Conservation (phyloP, 1,140 invertebrate species). For the Caerostris extrusa region DNA sequence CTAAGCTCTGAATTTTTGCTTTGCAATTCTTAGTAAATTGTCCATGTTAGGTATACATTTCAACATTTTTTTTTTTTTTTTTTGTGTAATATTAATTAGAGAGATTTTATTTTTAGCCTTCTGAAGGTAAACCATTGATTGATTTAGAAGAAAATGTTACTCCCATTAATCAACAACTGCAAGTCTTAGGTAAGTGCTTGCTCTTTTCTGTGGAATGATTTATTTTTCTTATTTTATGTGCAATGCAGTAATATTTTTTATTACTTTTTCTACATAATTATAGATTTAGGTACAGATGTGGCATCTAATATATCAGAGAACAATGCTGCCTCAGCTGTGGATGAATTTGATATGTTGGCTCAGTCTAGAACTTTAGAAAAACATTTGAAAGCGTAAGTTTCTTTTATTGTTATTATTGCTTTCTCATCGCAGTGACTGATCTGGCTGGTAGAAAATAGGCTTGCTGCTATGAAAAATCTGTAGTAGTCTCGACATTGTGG, state of each 20-base stretch:
- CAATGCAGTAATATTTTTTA: background rate
- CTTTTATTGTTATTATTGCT: background rate
- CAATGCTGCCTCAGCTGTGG: background rate
- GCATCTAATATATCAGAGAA: background rate
- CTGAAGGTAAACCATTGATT: constrained; percentile 66
- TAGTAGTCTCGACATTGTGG: too few relatives aligned
- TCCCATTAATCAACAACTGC: constrained; percentile 48
- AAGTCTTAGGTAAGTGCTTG: constrained; percentile 43
- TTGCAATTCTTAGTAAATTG: too few relatives aligned
- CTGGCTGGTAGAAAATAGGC: too few relatives aligned
- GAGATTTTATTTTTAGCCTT: constrained; percentile 6
- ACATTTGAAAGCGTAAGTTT: constrained; percentile 9
- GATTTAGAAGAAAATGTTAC: constrained; percentile 63
- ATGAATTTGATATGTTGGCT: constrained; percentile 76
- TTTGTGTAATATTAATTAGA: background rate
- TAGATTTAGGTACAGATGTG: constrained; percentile 34
- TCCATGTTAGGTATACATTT: too few relatives aligned
- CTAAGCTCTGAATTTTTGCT: too few relatives aligned
- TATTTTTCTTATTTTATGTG: background rate
- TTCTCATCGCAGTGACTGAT: too few relatives aligned
- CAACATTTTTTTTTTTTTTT: background rate
- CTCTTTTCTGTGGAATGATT: background rate
- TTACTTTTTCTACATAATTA: background rate
- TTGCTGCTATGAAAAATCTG: too few relatives aligned
- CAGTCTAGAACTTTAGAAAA: constrained; percentile 66